Base-by-base conservation (phyloP, 2,797 vertebrate species). In the Staurois parvus region DNA sequence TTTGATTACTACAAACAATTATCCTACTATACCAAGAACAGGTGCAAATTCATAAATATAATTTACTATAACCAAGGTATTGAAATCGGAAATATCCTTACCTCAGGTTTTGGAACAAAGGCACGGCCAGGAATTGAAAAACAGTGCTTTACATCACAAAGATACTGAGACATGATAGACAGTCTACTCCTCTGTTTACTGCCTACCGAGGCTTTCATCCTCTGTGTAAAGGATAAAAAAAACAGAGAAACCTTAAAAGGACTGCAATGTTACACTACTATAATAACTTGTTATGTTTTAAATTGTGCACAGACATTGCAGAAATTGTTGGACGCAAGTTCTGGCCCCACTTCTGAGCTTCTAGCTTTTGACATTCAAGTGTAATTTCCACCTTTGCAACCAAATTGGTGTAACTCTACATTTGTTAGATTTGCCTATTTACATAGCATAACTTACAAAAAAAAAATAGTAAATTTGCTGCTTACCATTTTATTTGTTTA, bases 81-180 rank as follows among this genome's bases (percentile, higher is more conserved):
- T 6, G 3, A 12, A 66, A 40, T 21, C 17, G 13, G 11, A 66
- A 66, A 30, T 30, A 62, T 56, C 78, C 94, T 92, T 93, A 99
- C 98, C 93, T 97, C 66, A 62, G 98, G 98, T 88, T 97, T 97
- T 84, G 98, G 98, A 88, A 98, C 88, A 59, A 99, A 99, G 67
- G 98, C 98, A 77, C 90, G 90, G 48, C 98, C 98, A 0, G 98
- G 96, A 91, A 99, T 98, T 45, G 95, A 89, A 59, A 99, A 97
- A 91, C 96, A 85, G 88, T 91, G 96, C 77, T 89, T 93, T 42
- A 99, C 97, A 0, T 83, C 91, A 89, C 97, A 98, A 84, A 99
- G 96, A 90, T 97, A 94, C 91, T 99, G 98, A 74, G 97, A 93
- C 97, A 99, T 98, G 78, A 99, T 21, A 48, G 98, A 99, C 72